phyloP scores from a whole-genome alignment of 2,888 invertebrate species.

The Drosophila cognata region DNA sequence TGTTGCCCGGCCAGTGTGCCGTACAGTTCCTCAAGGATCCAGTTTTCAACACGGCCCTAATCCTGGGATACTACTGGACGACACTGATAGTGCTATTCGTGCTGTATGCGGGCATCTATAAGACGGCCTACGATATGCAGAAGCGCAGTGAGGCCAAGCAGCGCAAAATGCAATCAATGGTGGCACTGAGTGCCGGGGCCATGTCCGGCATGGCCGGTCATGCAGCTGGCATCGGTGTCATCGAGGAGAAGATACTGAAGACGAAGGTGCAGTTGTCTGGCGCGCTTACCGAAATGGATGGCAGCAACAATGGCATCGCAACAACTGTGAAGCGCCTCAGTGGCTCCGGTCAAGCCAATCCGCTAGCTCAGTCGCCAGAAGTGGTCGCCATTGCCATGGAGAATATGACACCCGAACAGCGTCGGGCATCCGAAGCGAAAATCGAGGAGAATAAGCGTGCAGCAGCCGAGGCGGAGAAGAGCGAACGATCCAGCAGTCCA shows the following conservation, averaged over 20 bases:
- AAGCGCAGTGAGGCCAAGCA: conserved; percentile 98
- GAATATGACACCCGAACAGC: conserved; percentile 72
- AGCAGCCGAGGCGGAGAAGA: conserved; percentile 87
- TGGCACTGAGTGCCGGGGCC: conserved; percentile 94
- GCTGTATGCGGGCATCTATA: conserved; percentile 98
- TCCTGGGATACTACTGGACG: conserved; percentile 99
- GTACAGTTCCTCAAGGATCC: conserved; percentile 99
- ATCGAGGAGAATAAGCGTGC: conserved; percentile 77
- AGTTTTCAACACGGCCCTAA: conserved; percentile 97
- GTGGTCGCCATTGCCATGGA: conserved; percentile 62
- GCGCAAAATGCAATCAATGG: conserved; percentile 97
- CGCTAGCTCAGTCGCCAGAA: conserved; percentile 77
- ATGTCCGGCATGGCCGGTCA: conserved; percentile 96
- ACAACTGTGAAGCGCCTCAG: conserved; percentile 77
- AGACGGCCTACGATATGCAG: conserved; percentile 98
- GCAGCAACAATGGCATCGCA: conserved; percentile 70
- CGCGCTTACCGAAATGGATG: conserved; percentile 55
- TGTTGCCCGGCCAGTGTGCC: conserved; percentile 94
- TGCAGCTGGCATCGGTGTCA: conserved; percentile 93
- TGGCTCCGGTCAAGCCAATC: conserved; percentile 81
- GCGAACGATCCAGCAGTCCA: conserved; percentile 95
- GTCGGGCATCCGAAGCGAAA: conserved; percentile 77
- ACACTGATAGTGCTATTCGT: conserved; percentile 97
- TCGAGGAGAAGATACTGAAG: conserved; percentile 86
- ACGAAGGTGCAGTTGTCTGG: conserved; percentile 75